Evolutionary conservation across 2,113 vertebrate genomes (phyloP).

Genomic region (Callionymus lyra): DNA sequence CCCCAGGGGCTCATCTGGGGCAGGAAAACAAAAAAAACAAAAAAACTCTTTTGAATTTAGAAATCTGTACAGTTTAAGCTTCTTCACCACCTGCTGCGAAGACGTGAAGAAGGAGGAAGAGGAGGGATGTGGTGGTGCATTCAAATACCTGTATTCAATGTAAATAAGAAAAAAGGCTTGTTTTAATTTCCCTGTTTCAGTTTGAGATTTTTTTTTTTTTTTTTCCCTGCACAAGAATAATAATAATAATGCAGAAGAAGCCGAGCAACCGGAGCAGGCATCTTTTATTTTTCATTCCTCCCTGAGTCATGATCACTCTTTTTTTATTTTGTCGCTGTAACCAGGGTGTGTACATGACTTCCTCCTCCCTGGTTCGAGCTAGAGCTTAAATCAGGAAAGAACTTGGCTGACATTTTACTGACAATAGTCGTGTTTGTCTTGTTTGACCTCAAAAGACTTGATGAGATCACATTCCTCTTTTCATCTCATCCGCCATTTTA

Average conservation of each 20-base stretch:
- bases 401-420: too few relatives aligned
- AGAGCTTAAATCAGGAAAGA: too few relatives aligned
- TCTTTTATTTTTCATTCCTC: constrained; percentile 8
- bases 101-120: constrained; percentile 53
- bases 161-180: constrained; percentile 82
- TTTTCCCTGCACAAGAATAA: constrained; percentile 40
- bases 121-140: constrained; percentile 56
- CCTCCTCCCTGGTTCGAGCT: too few relatives aligned
- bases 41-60: constrained; percentile 34
- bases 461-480: too few relatives aligned
- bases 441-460: too few relatives aligned
- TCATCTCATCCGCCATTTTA: constrained; percentile 7
- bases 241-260: constrained; percentile 14
- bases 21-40: constrained; percentile 16
- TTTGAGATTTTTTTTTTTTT: constrained; percentile 52
- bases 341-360: too few relatives aligned
- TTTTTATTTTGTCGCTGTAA: constrained; percentile 16
- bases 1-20: constrained; percentile 21
- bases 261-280: constrained; percentile 11
- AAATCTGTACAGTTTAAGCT: constrained; percentile 61
- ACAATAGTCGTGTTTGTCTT: too few relatives aligned
- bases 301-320: constrained; percentile 11
- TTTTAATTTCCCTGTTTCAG: constrained; percentile 60
- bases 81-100: constrained; percentile 17
- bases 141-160: constrained; percentile 79